Percentiles rank a stretch among this genome's conserved stretches.
Conservation (phyloP, 53 echinoderm and acorn worm species). For the Astropecten irregularis region DNA sequence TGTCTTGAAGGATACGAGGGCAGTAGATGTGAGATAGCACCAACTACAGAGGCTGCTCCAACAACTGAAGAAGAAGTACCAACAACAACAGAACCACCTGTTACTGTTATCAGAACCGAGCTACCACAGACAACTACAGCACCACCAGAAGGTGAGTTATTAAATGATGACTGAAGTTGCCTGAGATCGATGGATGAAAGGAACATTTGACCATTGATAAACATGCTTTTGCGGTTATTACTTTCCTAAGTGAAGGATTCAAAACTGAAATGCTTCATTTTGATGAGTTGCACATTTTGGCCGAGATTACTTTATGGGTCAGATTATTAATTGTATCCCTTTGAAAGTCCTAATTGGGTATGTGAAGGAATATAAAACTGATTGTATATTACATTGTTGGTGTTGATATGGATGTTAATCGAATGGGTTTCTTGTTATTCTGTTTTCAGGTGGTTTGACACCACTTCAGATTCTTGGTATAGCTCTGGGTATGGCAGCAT, state of each 20-base stretch:
- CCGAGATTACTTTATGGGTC: no score
- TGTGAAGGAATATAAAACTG: background rate
- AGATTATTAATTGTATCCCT: no score
- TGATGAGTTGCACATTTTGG: no score
- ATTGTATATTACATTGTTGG: no score
- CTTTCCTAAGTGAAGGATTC: no score
- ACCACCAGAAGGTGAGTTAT: constrained; percentile 32
- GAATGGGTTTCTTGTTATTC: no score
- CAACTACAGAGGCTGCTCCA: constrained; percentile 27
- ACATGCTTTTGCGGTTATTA: no score
- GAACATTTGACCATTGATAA: no score
- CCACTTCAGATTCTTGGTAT: constrained; percentile 69
- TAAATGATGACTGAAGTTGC: no score
- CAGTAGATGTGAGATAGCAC: constrained; percentile 53
- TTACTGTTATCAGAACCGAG: background rate
- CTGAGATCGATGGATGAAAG: no score
- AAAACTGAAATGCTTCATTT: no score
- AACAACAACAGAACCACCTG: background rate
- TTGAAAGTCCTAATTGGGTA: background rate
- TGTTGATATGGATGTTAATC: no score
- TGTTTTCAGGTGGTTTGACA: constrained; percentile 60
- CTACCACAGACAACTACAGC: constrained; percentile 8
- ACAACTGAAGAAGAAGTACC: background rate
- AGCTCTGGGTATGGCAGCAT: constrained; percentile 59
- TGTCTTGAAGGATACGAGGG: constrained; percentile 60